These are phyloP conservation scores for Calypte anna DNA, from an alignment of 2,113 vertebrate genomes.

Conservation along the genomic window DNA sequence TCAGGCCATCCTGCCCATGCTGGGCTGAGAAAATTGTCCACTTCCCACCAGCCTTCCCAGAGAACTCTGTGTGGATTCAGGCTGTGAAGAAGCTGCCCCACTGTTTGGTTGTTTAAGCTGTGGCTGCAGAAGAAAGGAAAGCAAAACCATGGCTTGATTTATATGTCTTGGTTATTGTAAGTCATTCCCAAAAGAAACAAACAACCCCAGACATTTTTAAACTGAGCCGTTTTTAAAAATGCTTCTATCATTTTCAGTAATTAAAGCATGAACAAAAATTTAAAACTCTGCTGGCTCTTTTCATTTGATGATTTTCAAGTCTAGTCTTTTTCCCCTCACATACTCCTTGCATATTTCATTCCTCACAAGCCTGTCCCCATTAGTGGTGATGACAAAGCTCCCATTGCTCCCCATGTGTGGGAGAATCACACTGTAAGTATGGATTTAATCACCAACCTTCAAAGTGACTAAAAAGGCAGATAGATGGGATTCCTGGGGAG, in stretches of 20 bases:
- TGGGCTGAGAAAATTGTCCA: background rate
- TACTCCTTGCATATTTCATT: slow-evolving; percentile 57
- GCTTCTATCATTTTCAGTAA: slow-evolving; percentile 38
- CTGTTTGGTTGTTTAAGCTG: slow-evolving; percentile 67
- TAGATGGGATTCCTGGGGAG: slow-evolving; percentile 69
- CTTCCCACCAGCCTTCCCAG: background rate
- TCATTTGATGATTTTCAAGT: slow-evolving; percentile 47
- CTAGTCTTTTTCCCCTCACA: background rate
- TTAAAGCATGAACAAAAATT: slow-evolving; percentile 37
- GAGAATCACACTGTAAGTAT: slow-evolving; percentile 65
- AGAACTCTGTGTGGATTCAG: background rate
- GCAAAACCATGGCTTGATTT: slow-evolving; percentile 60
- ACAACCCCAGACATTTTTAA: slow-evolving; percentile 5
- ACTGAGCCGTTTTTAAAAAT: background rate
- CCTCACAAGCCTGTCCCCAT: slow-evolving; percentile 55
- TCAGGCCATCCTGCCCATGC: background rate
- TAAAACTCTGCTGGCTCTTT: slow-evolving; percentile 13
- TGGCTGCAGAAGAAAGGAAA: slow-evolving; percentile 54
- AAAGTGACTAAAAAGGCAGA: slow-evolving; percentile 65
- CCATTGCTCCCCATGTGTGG: slow-evolving; percentile 66
- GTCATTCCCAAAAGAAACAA: slow-evolving; percentile 38
- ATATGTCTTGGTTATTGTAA: slow-evolving; percentile 59
- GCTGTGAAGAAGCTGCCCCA: slow-evolving; percentile 22
- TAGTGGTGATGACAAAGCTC: slow-evolving; percentile 71
- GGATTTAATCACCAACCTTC: slow-evolving; percentile 72